Evolutionary conservation across 1,140 invertebrate species (phyloP).

Genomic region (Caenorhabditis remanei): DNA sequence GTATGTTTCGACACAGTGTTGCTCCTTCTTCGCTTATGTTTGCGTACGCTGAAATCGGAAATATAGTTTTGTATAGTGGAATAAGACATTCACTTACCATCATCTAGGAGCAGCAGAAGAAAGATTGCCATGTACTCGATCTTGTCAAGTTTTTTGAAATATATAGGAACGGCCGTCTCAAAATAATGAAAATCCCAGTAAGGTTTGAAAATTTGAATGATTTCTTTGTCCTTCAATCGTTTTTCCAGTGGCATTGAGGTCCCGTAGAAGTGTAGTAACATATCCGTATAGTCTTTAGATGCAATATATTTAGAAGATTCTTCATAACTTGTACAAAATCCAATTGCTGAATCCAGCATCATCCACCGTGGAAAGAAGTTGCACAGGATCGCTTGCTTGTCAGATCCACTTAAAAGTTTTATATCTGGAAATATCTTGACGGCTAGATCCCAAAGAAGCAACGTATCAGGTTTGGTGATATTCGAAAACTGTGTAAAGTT

Average conservation of each 20-base stretch:
- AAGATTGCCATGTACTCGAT: constrained; percentile 25
- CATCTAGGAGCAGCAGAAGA: neutral
- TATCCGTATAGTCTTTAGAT: constrained; percentile 23
- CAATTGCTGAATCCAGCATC: constrained; percentile 35
- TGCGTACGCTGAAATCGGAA: neutral
- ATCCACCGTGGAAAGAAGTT: constrained; percentile 24
- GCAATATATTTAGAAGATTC: neutral
- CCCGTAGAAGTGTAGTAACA: constrained; percentile 30
- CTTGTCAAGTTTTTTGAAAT: constrained; percentile 28
- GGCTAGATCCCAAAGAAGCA: neutral
- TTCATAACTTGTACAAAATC: constrained; percentile 2
- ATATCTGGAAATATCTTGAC: constrained; percentile 7
- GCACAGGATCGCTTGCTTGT: neutral
- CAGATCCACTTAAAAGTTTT: constrained; percentile 22
- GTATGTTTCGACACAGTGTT: neutral
- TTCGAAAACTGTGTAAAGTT: constrained; percentile 21
- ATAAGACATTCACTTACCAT: neutral
- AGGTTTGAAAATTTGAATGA: neutral
- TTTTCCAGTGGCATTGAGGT: neutral
- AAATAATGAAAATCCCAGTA: constrained; percentile 33
- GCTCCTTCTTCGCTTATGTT: constrained; percentile 24
- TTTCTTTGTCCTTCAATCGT: constrained; percentile 17
- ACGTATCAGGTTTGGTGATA: neutral
- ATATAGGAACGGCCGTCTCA: constrained; percentile 9
- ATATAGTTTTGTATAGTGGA: neutral